Percentiles rank a stretch among this genome's conserved stretches.
Conservation (phyloP, 2,888 invertebrate genomes). For the Graphium colonna region DNA sequence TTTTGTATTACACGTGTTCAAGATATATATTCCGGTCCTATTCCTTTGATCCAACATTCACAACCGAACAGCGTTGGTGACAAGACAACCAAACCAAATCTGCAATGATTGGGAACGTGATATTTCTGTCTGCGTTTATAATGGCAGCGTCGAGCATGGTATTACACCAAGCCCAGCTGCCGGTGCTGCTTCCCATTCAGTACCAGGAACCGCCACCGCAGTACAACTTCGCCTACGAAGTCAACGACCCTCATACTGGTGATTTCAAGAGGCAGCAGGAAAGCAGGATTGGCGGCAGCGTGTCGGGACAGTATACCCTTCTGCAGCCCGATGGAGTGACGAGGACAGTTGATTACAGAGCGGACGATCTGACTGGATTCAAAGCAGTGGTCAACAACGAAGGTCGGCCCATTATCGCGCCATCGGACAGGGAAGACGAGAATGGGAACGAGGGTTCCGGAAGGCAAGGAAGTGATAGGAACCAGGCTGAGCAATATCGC, state of each 20-base stretch:
- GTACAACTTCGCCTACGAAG: slow-evolving; percentile 78
- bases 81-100: not conserved
- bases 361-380: slow-evolving; percentile 76
- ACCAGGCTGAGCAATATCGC: slow-evolving; percentile 8
- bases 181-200: slow-evolving; percentile 29
- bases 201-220: slow-evolving; percentile 31
- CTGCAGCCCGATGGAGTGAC: slow-evolving; percentile 76
- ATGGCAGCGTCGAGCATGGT: slow-evolving; percentile 57
- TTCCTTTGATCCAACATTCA: not conserved
- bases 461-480: slow-evolving; percentile 2
- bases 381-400: slow-evolving; percentile 72
- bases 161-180: slow-evolving; percentile 45
- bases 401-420: not conserved
- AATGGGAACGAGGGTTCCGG: not conserved
- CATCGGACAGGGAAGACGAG: slow-evolving; percentile 6
- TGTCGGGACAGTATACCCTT: slow-evolving; percentile 76
- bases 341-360: slow-evolving; percentile 77
- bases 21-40: slow-evolving; percentile 5
- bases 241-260: slow-evolving; percentile 75
- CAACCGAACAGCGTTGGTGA: not conserved
- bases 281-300: slow-evolving; percentile 69
- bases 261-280: slow-evolving; percentile 78
- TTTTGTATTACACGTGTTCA: slow-evolving; percentile 2
- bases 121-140: slow-evolving; percentile 40
- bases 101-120: slow-evolving; percentile 20